A percentile compares a stretch with the other conserved stretches of the same genome.
These are phyloP conservation scores for Helobdella robusta DNA, from an alignment of 2,888 invertebrate species.

Conservation along the genomic window DNA sequence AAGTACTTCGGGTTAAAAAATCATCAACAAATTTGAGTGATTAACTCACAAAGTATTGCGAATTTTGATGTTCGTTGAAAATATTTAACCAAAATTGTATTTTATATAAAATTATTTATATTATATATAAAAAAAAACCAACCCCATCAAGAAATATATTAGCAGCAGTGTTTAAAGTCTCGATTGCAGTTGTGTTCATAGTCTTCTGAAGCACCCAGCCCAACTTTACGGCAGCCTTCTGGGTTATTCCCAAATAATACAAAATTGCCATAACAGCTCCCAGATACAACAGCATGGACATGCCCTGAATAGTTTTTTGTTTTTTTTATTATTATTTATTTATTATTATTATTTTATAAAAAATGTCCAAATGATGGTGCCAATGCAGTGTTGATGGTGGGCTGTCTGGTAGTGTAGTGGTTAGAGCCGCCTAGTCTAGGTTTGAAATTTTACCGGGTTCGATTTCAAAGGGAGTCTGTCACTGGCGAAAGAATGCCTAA, in stretches of 20 bases:
- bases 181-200: constrained; percentile 81
- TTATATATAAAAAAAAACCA: constrained; percentile 38
- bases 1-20: background rate
- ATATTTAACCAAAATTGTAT: background rate
- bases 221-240: constrained; percentile 69
- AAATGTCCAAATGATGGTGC: background rate
- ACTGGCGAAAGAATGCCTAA: too few species aligned
- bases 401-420: too few species aligned
- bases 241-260: constrained; percentile 79
- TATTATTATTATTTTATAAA: background rate
- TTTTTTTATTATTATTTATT: background rate
- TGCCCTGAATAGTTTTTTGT: constrained; percentile 46
- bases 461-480: too few species aligned
- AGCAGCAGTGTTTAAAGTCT: constrained; percentile 81
- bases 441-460: too few species aligned
- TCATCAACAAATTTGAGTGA: background rate
- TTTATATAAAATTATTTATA: background rate
- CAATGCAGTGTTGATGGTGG: too few species aligned
- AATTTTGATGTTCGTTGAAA: background rate
- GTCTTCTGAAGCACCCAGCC: constrained; percentile 63
- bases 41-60: background rate
- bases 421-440: too few species aligned
- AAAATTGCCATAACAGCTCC: constrained; percentile 79
- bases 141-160: constrained; percentile 93
- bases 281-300: constrained; percentile 87